phyloP scores from a whole-genome alignment of 2,113 vertebrate species.

The Boulengerochromis microlepis region DNA sequence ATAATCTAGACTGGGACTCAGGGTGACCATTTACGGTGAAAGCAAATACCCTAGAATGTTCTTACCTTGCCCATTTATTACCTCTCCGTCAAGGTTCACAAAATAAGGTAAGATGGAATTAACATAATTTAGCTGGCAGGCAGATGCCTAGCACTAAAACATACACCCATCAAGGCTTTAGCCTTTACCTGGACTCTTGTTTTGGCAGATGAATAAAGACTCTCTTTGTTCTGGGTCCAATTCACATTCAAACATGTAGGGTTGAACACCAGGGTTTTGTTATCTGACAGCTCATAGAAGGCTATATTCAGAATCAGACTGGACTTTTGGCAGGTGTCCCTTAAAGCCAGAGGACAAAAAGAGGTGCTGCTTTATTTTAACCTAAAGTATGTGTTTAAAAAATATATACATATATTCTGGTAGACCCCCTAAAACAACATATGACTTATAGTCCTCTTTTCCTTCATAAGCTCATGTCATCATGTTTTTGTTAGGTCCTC shows the following conservation, averaged over 20 bases:
- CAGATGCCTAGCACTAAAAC: background rate
- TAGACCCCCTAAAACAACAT: background rate
- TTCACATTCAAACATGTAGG: background rate
- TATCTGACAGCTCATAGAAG: background rate
- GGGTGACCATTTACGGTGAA: background rate
- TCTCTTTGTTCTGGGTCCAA: background rate
- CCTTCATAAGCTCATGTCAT: background rate
- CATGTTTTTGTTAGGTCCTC: background rate
- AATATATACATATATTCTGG: background rate
- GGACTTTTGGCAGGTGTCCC: background rate
- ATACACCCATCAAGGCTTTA: background rate
- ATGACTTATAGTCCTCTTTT: background rate
- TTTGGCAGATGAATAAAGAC: background rate
- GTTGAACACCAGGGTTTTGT: background rate
- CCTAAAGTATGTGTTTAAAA: background rate
- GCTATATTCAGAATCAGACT: background rate
- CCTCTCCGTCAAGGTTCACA: background rate
- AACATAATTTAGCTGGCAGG: background rate
- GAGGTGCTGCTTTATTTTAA: background rate
- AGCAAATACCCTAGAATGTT: background rate
- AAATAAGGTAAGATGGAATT: background rate
- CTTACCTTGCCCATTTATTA: background rate
- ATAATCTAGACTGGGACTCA: background rate
- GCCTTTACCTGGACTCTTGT: background rate
- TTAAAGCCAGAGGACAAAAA: background rate